Base-by-base conservation (phyloP, 2,113 vertebrate species). In the Pygoscelis adeliae region DNA sequence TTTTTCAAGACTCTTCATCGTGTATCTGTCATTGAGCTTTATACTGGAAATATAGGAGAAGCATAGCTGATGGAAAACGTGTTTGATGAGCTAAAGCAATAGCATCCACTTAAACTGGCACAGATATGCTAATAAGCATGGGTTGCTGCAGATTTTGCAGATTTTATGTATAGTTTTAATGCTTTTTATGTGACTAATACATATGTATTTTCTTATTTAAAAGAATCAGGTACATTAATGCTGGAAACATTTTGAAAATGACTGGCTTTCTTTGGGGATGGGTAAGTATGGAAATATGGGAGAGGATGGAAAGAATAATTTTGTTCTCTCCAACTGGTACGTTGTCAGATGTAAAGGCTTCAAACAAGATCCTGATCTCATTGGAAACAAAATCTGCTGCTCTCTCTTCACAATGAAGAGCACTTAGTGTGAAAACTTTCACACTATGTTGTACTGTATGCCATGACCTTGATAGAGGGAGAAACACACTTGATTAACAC, bases 131-230 rank as follows among this genome's bases (percentile, higher is more conserved):
- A 84, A 87, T 84, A 77, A 92, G 61, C 30, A 79, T 36, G 83
- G 46, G 9, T 66, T 94, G 32, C 63, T 88, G 65, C 52, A 61
- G 67, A 22, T 83, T 90, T 63, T 82, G 46, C 53, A 66, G 42
- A 50, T 83, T 71, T 87, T 46, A 55, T 44, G 55, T 86, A 7
- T 30, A 13, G 34, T 38, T 91, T 79, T 84, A 78, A 83, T 61
- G 49, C 73, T 72, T 90, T 79, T 87, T 23, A 47, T 87, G 63
- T 77, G 32, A 40, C 59, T 92, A 63, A 93, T 93, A 34, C 76
- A 86, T 92, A 96, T 81, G 52, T 74, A 84, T 94, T 73, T 92
- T 84, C 44, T 82, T 67, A 69, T 91, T 96, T 87, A 42, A 92
- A 92, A 91, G 73, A 82, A 52, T 63, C 13, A 9, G 36, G 9